Evolutionary conservation across 2,888 invertebrate species (phyloP).

Genomic region (Xanthia icteritia): DNA sequence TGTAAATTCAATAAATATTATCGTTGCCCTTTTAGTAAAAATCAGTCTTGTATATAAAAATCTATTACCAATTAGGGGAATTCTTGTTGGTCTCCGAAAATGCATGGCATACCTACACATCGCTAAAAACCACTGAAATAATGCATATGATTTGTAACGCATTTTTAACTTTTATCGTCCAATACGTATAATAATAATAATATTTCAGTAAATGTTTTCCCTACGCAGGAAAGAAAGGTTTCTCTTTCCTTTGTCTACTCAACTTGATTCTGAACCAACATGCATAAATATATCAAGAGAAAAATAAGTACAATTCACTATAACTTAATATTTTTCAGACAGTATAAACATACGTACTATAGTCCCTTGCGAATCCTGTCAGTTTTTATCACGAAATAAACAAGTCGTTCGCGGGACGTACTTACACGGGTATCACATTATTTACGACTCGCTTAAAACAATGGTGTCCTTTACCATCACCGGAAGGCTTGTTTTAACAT

Average conservation of each 20-base stretch:
- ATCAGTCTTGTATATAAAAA: not conserved
- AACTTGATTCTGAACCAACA: not conserved
- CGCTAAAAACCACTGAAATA: not conserved
- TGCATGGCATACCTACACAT: not conserved
- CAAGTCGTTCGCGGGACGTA: conserved; percentile 43
- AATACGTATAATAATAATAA: not conserved
- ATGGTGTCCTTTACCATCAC: conserved; percentile 45
- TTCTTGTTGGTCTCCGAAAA: not conserved
- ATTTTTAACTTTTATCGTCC: not conserved
- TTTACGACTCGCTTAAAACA: conserved; percentile 56
- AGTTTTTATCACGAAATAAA: conserved; percentile 64
- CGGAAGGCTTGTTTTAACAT: conserved; percentile 19
- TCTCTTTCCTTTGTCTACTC: too few relatives aligned
- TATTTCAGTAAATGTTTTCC: not conserved
- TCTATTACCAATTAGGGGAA: too few relatives aligned
- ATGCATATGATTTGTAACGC: not conserved
- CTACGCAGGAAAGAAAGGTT: not conserved
- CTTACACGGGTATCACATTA: conserved; percentile 43
- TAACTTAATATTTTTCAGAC: conserved; percentile 42
- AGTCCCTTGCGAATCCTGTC: conserved; percentile 53
- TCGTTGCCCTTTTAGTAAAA: too few relatives aligned
- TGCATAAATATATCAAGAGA: not conserved
- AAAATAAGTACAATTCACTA: conserved; percentile 1
- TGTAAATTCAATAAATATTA: not conserved
- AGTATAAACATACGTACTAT: conserved; percentile 31